Conservation (phyloP, 2,113 vertebrate genomes). For the Corythornis vintsioides region DNA sequence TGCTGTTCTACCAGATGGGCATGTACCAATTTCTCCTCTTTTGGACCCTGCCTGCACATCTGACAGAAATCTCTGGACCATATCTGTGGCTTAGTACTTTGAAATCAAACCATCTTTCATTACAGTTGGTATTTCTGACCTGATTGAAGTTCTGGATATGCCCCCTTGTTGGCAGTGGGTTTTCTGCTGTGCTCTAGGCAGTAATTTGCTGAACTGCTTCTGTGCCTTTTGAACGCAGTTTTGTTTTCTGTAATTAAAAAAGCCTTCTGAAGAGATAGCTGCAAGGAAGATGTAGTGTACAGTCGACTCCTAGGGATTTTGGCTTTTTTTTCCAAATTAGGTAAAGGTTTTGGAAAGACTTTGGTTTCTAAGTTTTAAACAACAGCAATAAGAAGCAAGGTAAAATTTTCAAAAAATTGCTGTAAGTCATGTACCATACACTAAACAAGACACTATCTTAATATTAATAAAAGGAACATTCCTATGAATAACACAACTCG, state of each 20-base stretch:
- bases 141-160: no score
- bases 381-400: not conserved
- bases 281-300: not conserved
- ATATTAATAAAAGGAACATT: not conserved
- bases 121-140: no score
- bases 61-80: no score
- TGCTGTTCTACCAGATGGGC: no score
- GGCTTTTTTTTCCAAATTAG: not conserved
- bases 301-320: not conserved
- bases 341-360: not conserved
- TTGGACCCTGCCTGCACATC: no score
- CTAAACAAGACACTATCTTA: not conserved
- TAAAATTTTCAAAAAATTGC: not conserved
- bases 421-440: not conserved
- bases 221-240: conserved; percentile 15
- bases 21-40: no score
- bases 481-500: not conserved
- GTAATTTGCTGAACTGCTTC: not conserved
- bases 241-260: conserved; percentile 52
- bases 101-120: no score
- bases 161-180: no score
- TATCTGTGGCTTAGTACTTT: no score
- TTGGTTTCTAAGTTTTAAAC: conserved; percentile 4
- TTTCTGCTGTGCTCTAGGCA: not conserved
- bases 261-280: not conserved